phyloP scores from a whole-genome alignment of 2,113 vertebrate species.

The Fregetta grallaria region DNA sequence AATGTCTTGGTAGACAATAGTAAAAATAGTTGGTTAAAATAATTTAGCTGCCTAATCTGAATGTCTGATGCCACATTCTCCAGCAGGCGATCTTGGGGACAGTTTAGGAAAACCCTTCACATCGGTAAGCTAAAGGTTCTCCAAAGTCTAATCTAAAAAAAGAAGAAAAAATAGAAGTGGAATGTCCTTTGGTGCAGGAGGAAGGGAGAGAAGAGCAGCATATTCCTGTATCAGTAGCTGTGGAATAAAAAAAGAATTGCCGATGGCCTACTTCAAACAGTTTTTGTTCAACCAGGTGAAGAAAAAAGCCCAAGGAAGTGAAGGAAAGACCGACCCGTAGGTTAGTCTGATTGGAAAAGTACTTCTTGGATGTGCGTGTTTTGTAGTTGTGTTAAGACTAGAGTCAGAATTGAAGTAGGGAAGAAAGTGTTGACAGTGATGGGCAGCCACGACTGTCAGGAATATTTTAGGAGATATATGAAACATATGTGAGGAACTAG shows the following conservation, averaged over 20 bases:
- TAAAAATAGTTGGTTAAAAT: neutral
- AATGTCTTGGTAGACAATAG: neutral
- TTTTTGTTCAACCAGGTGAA: neutral
- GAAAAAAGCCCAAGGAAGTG: neutral
- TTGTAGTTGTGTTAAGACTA: neutral
- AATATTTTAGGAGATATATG: neutral
- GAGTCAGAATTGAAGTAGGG: neutral
- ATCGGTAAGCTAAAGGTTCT: neutral
- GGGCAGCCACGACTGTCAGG: neutral
- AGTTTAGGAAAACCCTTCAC: neutral
- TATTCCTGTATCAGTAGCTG: neutral
- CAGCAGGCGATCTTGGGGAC: neutral
- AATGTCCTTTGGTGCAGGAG: neutral
- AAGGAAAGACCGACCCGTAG: neutral
- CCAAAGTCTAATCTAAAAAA: neutral
- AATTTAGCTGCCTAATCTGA: neutral
- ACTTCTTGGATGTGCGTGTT: neutral
- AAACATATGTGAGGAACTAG: neutral
- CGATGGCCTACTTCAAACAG: neutral
- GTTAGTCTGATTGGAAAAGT: neutral
- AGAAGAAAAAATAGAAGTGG: neutral
- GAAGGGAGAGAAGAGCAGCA: neutral
- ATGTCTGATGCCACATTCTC: neutral
- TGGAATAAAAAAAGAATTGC: neutral
- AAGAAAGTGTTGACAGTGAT: constrained; percentile 2